Evolutionary conservation across 2,888 invertebrate genomes (phyloP).

Genomic region (Dolomedes plantarius): DNA sequence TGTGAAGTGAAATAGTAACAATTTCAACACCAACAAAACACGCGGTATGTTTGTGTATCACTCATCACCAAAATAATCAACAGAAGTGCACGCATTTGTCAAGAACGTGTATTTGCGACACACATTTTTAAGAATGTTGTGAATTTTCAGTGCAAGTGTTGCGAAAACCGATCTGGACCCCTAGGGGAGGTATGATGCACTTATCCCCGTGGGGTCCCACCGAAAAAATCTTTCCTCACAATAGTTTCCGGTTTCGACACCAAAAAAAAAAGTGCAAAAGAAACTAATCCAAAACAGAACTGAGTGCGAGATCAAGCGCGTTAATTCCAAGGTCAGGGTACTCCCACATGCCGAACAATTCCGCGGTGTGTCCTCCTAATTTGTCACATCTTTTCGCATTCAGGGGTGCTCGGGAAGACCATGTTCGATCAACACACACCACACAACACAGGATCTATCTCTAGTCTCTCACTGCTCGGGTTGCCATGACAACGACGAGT

Average conservation of each 20-base stretch:
- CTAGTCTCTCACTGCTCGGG: slow-evolving; percentile 36
- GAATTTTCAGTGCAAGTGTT: neutral
- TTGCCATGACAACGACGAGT: slow-evolving; percentile 36
- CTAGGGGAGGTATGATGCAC: slow-evolving; percentile 30
- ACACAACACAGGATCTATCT: slow-evolving; percentile 17
- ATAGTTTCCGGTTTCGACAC: neutral
- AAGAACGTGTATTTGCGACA: no score
- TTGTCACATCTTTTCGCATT: slow-evolving; percentile 6
- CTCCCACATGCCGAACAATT: slow-evolving; percentile 1
- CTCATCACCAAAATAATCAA: no score
- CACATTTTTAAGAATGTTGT: no score
- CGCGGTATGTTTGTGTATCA: no score
- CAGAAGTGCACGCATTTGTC: no score
- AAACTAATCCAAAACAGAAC: neutral
- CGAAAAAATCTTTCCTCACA: neutral
- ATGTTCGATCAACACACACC: slow-evolving; percentile 18
- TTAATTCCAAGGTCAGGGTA: neutral
- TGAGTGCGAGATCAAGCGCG: neutral
- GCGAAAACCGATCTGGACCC: slow-evolving; percentile 29
- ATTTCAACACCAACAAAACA: no score
- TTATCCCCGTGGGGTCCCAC: slow-evolving; percentile 43
- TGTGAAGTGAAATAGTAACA: no score
- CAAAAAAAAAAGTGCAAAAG: neutral
- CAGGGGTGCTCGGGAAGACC: neutral
- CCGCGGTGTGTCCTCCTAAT: neutral